phyloP scores from a whole-genome alignment of 2,888 invertebrate genomes.

The Cristatella mucedo region DNA sequence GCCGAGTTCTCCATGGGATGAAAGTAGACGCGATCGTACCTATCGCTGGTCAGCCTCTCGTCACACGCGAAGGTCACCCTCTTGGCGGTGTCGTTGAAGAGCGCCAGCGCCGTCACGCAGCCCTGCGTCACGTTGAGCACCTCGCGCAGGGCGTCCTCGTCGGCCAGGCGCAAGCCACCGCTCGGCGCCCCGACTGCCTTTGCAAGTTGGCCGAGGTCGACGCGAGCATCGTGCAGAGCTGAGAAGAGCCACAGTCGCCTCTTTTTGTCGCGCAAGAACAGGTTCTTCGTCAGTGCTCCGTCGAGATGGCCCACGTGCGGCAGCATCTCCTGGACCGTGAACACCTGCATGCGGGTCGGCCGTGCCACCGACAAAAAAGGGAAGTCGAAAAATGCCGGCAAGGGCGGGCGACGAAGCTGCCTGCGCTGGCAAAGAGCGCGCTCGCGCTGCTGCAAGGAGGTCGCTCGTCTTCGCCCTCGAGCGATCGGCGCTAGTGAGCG shows the following conservation, averaged over 20 bases:
- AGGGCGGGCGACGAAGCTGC: too few species aligned
- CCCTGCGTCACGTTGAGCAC: constrained; percentile 34
- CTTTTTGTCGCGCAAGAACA: constrained; percentile 36
- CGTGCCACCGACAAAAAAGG: too few species aligned
- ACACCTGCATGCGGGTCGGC: too few species aligned
- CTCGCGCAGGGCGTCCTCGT: constrained; percentile 24
- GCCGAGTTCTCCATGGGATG: constrained; percentile 34
- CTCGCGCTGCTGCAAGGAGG: too few species aligned
- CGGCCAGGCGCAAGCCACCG: constrained; percentile 30
- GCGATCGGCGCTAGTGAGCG: too few species aligned
- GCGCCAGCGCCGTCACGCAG: constrained; percentile 32
- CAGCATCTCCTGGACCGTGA: constrained; percentile 35
- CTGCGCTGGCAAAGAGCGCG: too few species aligned
- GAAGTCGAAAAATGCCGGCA: too few species aligned
- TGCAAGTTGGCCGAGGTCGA: constrained; percentile 29
- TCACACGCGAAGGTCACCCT: constrained; percentile 21
- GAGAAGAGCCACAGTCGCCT: constrained; percentile 32
- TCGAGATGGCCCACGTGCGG: constrained; percentile 21
- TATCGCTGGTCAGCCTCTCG: constrained; percentile 19
- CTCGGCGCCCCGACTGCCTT: constrained; percentile 26
- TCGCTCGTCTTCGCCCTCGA: too few species aligned
- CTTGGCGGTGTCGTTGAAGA: constrained; percentile 27
- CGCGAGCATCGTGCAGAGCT: constrained; percentile 26
- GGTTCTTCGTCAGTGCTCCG: constrained; percentile 33
- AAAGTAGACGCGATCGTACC: constrained; percentile 21